Evolutionary conservation across 2,113 vertebrate genomes (phyloP).

Genomic region (Cochlearius cochlearius): DNA sequence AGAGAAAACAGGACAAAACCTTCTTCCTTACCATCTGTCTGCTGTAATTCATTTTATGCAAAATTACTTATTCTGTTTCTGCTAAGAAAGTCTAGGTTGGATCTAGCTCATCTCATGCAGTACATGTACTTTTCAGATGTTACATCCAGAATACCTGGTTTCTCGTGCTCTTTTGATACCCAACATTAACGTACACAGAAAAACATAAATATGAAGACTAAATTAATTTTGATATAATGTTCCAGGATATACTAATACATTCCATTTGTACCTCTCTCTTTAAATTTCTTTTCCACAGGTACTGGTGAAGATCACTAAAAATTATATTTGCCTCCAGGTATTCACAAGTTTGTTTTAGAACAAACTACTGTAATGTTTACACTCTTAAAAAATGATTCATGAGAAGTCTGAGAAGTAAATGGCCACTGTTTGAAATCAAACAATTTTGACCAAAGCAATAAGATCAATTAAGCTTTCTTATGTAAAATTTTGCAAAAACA

Average conservation of each 20-base stretch:
- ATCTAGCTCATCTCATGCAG: background rate
- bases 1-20: background rate
- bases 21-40: conserved; percentile 14
- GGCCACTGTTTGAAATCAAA: background rate
- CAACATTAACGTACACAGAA: background rate
- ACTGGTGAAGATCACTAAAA: background rate
- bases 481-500: background rate
- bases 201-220: background rate
- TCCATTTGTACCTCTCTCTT: background rate
- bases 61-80: background rate
- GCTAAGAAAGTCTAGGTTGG: background rate
- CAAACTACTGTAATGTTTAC: background rate
- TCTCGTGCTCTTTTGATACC: background rate
- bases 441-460: background rate
- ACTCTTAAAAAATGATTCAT: background rate
- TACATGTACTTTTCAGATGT: background rate
- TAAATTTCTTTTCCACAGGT: background rate
- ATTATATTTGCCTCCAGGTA: background rate
- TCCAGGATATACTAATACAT: background rate
- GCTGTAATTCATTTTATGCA: background rate
- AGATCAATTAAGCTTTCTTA: background rate
- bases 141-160: background rate
- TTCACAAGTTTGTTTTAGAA: background rate
- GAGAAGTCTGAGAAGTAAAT: background rate
- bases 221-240: background rate